Base-by-base conservation (phyloP, 1,140 invertebrate species). In the Brachionus calyciflorus region DNA sequence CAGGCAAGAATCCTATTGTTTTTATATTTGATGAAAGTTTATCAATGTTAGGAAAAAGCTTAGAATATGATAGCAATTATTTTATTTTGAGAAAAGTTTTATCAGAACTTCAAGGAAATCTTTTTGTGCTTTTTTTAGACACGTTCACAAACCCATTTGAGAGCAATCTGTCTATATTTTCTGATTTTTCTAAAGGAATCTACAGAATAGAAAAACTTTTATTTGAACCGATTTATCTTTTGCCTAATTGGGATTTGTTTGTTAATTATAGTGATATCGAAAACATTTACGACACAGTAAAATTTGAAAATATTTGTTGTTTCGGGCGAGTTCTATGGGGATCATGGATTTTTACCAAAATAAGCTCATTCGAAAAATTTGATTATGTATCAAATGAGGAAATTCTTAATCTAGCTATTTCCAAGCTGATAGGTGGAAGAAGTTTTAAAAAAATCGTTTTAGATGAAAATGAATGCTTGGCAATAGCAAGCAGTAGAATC, bases 51-150 rank as follows among this genome's bases (percentile, higher is more conserved):
- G 24, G 33, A 55, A 30, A 10, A 30, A 1, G 51, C 33, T 24
- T 30, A 12, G 9, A 55, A 30, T 3, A n/a, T 1, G 33, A 14
- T 30, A 30, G 24, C 24, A 63, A 40, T 40, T 63, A 37, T 63
- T 37, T 63, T 33, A 63, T 63, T 33, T 6, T 63, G 5, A 63
- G 28, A 63, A 63, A n/a, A n/a, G 33, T 63, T 40, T 63, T 26
- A 63, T 63, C 9, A 37, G 28, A 37, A 37, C 33, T 7, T 40
- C 37, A 63, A 63, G 37, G 17, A 40, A 63, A 37, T 21, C n/a
- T 40, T 33, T 63, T 63, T 63, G 57, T 63, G 1, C 57, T 63
- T 19, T 63, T 63, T 63, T n/a, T 63, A 17, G 57, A 63, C 33
- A 37, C 57, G 37, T 37, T 63, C 37, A 37, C 57, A 63, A 21